Evolutionary conservation across 2,113 vertebrate genomes (phyloP), one percentile per base, ranked within the genome.

Genomic region (Dolichallabes microphthalmus): DNA sequence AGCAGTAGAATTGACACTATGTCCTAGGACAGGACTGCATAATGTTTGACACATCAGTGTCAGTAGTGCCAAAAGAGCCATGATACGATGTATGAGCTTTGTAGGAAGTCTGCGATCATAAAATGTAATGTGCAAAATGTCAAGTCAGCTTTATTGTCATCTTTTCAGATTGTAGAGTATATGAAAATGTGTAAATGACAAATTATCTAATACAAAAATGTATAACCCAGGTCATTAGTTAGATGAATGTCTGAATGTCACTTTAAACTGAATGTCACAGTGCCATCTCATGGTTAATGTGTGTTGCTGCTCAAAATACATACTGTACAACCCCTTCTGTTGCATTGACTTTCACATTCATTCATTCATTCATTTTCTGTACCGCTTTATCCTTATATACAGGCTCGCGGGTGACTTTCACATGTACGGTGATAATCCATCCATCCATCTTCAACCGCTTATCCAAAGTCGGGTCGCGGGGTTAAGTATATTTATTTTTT

Each of bases 201-300:
- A n/a, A 64, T 64, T 27, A 64, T 64, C 25, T 63, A 25, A 19
- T 74, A 22, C 19, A 35, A 55, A 84, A 68, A 60, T 25, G 11
- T n/a, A 63, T 25, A 63, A 64, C 11, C 4, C 61, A 10, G 10
- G 25, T 20, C 61, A n/a, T 13, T 17, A 32, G 30, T 68, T 68
- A 68, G 63, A 66, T 30, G n/a, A n/a, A n/a, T n/a, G n/a, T n/a
- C n/a, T n/a, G n/a, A n/a, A n/a, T 14, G 39, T 4, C 13, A 25
- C 30, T 6, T 27, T 58, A 22, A 12, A 35, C 19, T 50, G 50
- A 76, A 14, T 82, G 84, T 39, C 80, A 88, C 45, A 77, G 75
- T 50, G 76, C 68, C 85, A 68, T 50, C 85, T 77, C 27, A 12
- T 86, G 85, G 39, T 32, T 32, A 75, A 71, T 17, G 19, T 13